Evolutionary conservation across 2,797 vertebrate species (phyloP).

Genomic region (Chrysocyon brachyurus): DNA sequence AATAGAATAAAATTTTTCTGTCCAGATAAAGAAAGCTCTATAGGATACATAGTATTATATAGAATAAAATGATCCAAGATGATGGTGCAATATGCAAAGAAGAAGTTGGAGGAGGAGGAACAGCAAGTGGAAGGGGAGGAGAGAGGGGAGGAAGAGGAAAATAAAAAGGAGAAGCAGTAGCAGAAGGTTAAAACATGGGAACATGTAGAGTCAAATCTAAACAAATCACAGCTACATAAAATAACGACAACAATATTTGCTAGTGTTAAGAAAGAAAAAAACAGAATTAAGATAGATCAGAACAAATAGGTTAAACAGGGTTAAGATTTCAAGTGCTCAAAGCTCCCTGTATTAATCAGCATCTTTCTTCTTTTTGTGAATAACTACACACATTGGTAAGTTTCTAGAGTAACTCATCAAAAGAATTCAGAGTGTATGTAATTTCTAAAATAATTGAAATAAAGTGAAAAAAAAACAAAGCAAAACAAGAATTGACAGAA

Average conservation of each 20-base stretch:
- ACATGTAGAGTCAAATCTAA: not conserved
- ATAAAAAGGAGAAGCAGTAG: not conserved
- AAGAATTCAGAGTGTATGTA: not conserved
- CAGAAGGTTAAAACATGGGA: not conserved
- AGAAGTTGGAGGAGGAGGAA: not conserved
- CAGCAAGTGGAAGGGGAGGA: not conserved
- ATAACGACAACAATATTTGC: not conserved
- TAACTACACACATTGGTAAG: not conserved
- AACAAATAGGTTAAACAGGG: not conserved
- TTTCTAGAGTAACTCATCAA: not conserved
- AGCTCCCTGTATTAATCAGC: not conserved
- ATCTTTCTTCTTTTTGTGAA: not conserved
- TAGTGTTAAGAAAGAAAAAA: not conserved
- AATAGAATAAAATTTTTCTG: not conserved
- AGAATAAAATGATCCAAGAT: not conserved
- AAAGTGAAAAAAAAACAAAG: slow-evolving; percentile 12
- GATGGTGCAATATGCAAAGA: not conserved
- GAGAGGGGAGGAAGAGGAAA: not conserved
- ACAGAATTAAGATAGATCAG: not conserved
- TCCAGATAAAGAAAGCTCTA: not conserved
- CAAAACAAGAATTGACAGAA: not conserved
- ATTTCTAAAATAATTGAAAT: not conserved
- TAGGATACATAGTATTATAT: not conserved
- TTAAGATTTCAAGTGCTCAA: not conserved
- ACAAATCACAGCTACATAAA: not conserved